Evolutionary conservation across 2,888 invertebrate genomes (phyloP).

Genomic region (Flabesymbios commensalis): DNA sequence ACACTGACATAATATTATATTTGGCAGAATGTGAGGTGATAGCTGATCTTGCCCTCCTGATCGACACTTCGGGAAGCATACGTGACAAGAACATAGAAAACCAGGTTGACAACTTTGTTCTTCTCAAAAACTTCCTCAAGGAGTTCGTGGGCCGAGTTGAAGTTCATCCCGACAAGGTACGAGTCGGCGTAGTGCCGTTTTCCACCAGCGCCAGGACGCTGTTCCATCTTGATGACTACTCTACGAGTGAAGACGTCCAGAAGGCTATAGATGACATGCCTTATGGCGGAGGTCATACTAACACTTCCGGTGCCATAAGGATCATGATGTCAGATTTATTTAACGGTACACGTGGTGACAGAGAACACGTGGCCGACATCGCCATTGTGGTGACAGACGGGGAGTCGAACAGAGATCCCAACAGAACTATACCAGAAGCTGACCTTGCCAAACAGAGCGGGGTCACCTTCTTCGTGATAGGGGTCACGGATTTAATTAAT

Average conservation of each 20-base stretch:
- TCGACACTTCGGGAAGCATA: constrained; percentile 28
- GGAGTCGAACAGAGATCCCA: constrained; percentile 14
- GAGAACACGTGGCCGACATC: constrained; percentile 18
- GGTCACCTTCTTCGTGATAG: constrained; percentile 15
- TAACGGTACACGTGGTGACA: constrained; percentile 22
- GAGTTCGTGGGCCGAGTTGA: constrained; percentile 13
- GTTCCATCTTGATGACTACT: constrained; percentile 15
- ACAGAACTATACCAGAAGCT: constrained; percentile 17
- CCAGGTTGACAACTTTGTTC: constrained; percentile 18
- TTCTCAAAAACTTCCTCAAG: constrained; percentile 18
- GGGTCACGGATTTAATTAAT: constrained; percentile 17
- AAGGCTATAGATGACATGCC: constrained; percentile 7
- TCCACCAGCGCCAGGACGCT: constrained; percentile 10
- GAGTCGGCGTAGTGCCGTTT: constrained; percentile 19
- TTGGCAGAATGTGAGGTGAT: constrained; percentile 12
- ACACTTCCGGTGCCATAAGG: constrained; percentile 18
- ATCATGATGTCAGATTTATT: too few relatives aligned
- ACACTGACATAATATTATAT: not conserved
- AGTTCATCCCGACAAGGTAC: constrained; percentile 10
- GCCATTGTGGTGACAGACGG: constrained; percentile 24
- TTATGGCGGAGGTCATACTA: constrained; percentile 21
- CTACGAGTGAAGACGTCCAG: constrained; percentile 1
- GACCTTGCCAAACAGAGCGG: constrained; percentile 5
- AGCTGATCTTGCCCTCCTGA: constrained; percentile 19
- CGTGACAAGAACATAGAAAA: constrained; percentile 19